Conservation (phyloP, 2,888 invertebrate species). For the Autographa gamma region DNA sequence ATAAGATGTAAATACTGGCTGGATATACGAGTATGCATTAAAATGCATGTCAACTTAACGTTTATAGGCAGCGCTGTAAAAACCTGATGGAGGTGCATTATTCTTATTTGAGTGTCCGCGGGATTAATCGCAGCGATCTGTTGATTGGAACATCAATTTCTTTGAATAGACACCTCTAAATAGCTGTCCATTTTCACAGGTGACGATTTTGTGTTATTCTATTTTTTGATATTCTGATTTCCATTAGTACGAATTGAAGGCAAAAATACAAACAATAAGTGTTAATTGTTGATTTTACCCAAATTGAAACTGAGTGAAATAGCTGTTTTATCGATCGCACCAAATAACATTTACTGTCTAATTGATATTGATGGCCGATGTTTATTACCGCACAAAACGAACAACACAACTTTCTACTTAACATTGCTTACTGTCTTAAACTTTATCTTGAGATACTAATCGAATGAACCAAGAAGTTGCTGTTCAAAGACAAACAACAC, state of each 20-base stretch:
- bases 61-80: slow-evolving; percentile 14
- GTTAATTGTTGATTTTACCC: no score
- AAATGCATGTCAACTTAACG: slow-evolving; percentile 39
- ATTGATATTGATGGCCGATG: neutral
- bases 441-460: slow-evolving; percentile 32
- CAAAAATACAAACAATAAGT: neutral
- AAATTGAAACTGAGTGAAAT: neutral
- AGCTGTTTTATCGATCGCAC: neutral
- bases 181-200: neutral
- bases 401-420: slow-evolving; percentile 27
- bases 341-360: neutral
- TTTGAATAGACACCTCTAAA: neutral
- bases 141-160: neutral
- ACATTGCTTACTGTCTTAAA: slow-evolving; percentile 35
- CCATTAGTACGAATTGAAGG: neutral
- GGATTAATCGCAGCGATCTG: slow-evolving; percentile 21
- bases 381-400: slow-evolving; percentile 25
- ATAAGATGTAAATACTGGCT: neutral
- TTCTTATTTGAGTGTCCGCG: slow-evolving; percentile 30
- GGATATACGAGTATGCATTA: slow-evolving; percentile 17
- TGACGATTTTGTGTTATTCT: neutral
- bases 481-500: slow-evolving; percentile 17
- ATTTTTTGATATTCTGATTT: neutral
- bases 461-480: slow-evolving; percentile 32
- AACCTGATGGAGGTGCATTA: slow-evolving; percentile 29